These are phyloP conservation scores for Eciton burchellii DNA, from an alignment of 1,140 invertebrate species.

Conservation along the genomic window DNA sequence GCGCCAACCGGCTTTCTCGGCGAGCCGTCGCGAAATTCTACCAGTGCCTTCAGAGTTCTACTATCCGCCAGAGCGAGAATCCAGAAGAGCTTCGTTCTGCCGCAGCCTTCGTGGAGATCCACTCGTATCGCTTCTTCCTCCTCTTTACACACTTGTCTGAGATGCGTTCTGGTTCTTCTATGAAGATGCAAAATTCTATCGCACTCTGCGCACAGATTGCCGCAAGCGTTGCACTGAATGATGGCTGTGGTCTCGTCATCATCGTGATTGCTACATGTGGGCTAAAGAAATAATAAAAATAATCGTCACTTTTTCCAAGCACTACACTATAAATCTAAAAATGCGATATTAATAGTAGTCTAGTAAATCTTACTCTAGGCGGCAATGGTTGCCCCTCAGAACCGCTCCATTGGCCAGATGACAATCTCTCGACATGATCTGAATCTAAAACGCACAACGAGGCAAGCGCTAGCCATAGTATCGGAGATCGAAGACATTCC, in stretches of 20 bases:
- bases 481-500: slow-evolving; percentile 92
- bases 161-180: slow-evolving; percentile 93
- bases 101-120: slow-evolving; percentile 98
- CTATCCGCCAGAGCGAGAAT: slow-evolving; percentile 96
- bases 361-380: slow-evolving; percentile 86
- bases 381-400: slow-evolving; percentile 87
- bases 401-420: slow-evolving; percentile 90
- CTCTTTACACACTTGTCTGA: slow-evolving; percentile 97
- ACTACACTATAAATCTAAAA: background rate
- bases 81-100: slow-evolving; percentile 98
- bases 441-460: slow-evolving; percentile 96
- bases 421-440: slow-evolving; percentile 94
- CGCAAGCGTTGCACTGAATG: slow-evolving; percentile 96
- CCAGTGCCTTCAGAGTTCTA: slow-evolving; percentile 95
- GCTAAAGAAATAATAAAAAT: slow-evolving; percentile 83
- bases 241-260: slow-evolving; percentile 97
- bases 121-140: slow-evolving; percentile 97
- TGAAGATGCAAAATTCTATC: slow-evolving; percentile 97
- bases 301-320: background rate
- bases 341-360: background rate
- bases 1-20: slow-evolving; percentile 79
- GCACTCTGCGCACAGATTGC: slow-evolving; percentile 97
- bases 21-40: slow-evolving; percentile 95
- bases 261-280: slow-evolving; percentile 98
- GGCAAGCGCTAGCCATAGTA: slow-evolving; percentile 96